Evolutionary conservation across 1,140 invertebrate species (phyloP).

Genomic region (Calephelis virginiensis): DNA sequence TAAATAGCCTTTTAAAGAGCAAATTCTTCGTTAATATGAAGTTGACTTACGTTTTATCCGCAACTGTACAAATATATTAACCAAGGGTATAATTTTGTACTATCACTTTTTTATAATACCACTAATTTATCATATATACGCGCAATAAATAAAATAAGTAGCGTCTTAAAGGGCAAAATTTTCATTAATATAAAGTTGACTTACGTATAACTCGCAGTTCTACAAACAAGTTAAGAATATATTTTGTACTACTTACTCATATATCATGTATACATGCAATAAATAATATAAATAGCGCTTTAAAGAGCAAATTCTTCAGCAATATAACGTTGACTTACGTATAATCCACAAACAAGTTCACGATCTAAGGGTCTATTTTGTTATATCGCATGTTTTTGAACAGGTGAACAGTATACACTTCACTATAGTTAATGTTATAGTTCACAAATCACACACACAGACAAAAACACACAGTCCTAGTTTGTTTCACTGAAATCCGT

Average conservation of each 20-base stretch:
- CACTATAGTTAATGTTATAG: slow-evolving; percentile 41
- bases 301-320: slow-evolving; percentile 68
- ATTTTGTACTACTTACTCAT: slow-evolving; percentile 2
- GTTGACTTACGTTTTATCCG: too few relatives aligned
- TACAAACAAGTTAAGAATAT: too few relatives aligned
- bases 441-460: slow-evolving; percentile 38
- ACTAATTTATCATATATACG: slow-evolving; percentile 39
- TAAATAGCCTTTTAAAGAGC: too few relatives aligned
- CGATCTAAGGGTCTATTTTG: slow-evolving; percentile 64
- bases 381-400: slow-evolving; percentile 64
- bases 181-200: slow-evolving; percentile 72
- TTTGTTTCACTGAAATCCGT: slow-evolving; percentile 65
- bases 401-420: slow-evolving; percentile 72
- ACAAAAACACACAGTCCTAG: slow-evolving; percentile 41
- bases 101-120: too few relatives aligned
- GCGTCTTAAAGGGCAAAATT: slow-evolving; percentile 62
- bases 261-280: slow-evolving; percentile 43
- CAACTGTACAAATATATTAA: too few relatives aligned
- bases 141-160: slow-evolving; percentile 68
- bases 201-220: slow-evolving; percentile 9
- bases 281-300: slow-evolving; percentile 70
- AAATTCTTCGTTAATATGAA: too few relatives aligned
- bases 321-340: slow-evolving; percentile 61
- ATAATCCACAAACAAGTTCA: slow-evolving; percentile 48
- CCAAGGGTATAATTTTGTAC: too few relatives aligned